Evolutionary conservation across 2,888 invertebrate species (phyloP).

Genomic region (Leptinotarsa haldemani): DNA sequence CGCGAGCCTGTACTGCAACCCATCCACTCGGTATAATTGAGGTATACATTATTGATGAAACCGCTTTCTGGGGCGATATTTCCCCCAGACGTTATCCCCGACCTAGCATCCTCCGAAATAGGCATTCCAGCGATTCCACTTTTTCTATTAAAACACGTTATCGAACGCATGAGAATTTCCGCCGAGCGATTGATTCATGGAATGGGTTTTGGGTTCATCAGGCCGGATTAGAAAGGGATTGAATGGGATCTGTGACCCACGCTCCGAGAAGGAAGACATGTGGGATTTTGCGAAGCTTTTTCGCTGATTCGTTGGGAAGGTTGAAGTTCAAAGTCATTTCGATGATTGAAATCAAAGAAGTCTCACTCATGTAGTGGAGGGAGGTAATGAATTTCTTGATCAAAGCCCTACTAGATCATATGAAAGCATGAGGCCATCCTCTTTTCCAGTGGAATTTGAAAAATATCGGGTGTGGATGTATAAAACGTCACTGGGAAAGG

Average conservation of each 20-base stretch:
- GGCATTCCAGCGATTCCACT: slow-evolving; percentile 25
- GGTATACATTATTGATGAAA: slow-evolving; percentile 1
- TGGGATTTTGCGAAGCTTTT: no score
- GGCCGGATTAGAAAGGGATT: slow-evolving; percentile 15
- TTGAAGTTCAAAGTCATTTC: no score
- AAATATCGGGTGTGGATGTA: no score
- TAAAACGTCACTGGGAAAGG: no score
- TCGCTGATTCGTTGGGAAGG: no score
- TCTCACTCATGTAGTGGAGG: no score
- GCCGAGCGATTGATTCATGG: slow-evolving; percentile 45
- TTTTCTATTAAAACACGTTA: slow-evolving; percentile 30
- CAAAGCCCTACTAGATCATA: no score
- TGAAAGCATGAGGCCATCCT: no score
- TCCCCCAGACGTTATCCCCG: slow-evolving; percentile 16
- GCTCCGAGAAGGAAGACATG: background rate
- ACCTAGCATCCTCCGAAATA: slow-evolving; percentile 14
- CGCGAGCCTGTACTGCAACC: background rate
- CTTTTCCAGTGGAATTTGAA: no score
- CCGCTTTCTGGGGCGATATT: background rate
- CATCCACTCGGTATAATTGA: background rate
- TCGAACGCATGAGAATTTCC: slow-evolving; percentile 27
- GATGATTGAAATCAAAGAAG: no score
- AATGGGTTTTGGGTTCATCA: slow-evolving; percentile 42
- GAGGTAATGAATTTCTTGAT: no score
- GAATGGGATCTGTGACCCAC: background rate